Conservation (phyloP, 2,888 invertebrate genomes). For the Sesia apiformis region DNA sequence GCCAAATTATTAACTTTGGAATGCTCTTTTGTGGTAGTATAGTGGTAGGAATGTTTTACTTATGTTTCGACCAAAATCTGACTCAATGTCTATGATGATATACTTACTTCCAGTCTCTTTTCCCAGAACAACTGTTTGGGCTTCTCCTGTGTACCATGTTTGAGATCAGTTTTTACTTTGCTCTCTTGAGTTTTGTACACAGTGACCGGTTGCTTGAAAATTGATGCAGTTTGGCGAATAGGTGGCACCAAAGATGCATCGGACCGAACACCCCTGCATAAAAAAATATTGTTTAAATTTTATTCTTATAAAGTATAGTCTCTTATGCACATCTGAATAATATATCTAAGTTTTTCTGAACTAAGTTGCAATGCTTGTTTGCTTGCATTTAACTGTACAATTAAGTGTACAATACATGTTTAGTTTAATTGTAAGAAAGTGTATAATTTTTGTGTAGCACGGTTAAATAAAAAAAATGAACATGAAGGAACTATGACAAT, state of each 20-base stretch:
- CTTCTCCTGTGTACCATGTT: constrained; percentile 93
- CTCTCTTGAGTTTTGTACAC: constrained; percentile 94
- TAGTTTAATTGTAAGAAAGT: background rate
- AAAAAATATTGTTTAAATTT: constrained; percentile 3
- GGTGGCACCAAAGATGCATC: constrained; percentile 95
- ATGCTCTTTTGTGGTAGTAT: too few relatives aligned
- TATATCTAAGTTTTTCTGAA: too few relatives aligned
- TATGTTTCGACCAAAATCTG: too few relatives aligned
- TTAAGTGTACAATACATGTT: too few relatives aligned
- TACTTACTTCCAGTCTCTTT: constrained; percentile 77
- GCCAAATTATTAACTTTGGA: too few relatives aligned
- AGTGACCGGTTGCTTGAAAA: constrained; percentile 99
- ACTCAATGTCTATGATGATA: background rate
- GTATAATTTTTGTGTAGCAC: too few relatives aligned
- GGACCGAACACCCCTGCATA: constrained; percentile 82
- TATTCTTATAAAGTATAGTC: background rate
- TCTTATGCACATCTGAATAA: too few relatives aligned
- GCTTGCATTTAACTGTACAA: too few relatives aligned
- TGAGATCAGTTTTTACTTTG: constrained; percentile 91
- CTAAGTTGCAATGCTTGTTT: too few relatives aligned
- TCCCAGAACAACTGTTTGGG: constrained; percentile 93
- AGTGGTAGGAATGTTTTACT: too few relatives aligned
- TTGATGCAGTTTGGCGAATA: constrained; percentile 97
- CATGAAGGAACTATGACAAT: too few relatives aligned
- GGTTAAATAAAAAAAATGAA: too few relatives aligned